Base-by-base conservation (phyloP, 1,140 invertebrate genomes). In the Hypothenemus hampei region DNA sequence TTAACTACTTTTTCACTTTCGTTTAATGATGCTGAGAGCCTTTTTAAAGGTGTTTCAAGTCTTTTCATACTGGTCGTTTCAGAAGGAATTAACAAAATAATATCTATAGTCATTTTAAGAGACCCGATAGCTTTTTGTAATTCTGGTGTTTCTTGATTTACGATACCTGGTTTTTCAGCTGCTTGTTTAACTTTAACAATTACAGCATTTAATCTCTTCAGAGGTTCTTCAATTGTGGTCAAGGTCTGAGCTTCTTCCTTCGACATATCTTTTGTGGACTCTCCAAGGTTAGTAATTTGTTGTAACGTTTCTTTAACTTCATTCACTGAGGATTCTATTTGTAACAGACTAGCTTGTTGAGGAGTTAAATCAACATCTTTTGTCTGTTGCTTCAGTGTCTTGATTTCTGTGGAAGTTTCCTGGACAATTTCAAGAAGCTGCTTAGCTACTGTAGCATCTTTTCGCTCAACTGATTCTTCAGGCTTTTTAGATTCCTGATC, bases 371-470 rank as follows among this genome's bases (percentile, higher is more conserved):
- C 29, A 3, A 29, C 1, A 15, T 54, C 50, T 13, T 45, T 31
- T 11, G 40, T 33, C 40, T 59, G 16, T 20, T 8, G 31, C 33
- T 56, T 50, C 18, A 56, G 51, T 26, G 39, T n/a, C n/a, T 50
- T 15, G 16, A 47, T 33, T 18, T 46, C 43, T 21, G 7, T 18
- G 21, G 33, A 33, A 19, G 39, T n/a, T 18, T 35, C 8, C 21
- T 52, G 8, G 11, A 47, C 16, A 4, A 21, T 11, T 35, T 58
- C 39, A 8, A 40, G 23, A n/a, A 45, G 18, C 18, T 13, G 16
- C 13, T 52, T 43, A 1, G 18, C 20, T 29, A 15, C 21, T 5
- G 3, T 13, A 21, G 10, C 15, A 15, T 48, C 24, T 35, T 57
- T 4, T 26, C 23, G 18, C 29, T 37, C 18, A 4, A 18, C 1